phyloP scores from a whole-genome alignment of 2,888 invertebrate species.

The Tenthredo amoena region DNA sequence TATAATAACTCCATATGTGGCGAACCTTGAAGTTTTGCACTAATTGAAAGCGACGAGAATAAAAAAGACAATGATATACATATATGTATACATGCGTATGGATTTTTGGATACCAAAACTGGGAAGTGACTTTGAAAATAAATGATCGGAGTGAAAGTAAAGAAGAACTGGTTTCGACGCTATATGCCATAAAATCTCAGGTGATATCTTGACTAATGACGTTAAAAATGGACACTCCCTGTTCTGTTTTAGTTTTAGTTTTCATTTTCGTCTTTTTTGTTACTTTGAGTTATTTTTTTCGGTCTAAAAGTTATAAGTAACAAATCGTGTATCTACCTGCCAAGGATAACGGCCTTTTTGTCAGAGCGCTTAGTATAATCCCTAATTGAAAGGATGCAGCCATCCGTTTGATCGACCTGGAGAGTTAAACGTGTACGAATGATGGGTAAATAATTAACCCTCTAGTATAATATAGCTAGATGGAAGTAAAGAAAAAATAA shows the following conservation, averaged over 20 bases:
- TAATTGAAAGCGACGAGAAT: background rate
- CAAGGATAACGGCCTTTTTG: slow-evolving; percentile 44
- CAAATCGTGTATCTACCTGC: slow-evolving; percentile 66
- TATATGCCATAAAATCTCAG: background rate
- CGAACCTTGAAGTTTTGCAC: background rate
- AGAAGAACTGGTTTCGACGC: background rate
- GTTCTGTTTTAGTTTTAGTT: background rate
- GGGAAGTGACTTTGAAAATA: background rate
- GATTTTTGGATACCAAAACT: background rate
- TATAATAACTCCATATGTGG: slow-evolving; percentile 9
- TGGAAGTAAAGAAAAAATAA: background rate
- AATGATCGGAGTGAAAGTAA: slow-evolving; percentile 1
- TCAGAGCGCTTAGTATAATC: slow-evolving; percentile 38
- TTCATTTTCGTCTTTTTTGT: background rate
- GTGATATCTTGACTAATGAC: slow-evolving; percentile 24
- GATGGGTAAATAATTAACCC: slow-evolving; percentile 12
- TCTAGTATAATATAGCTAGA: background rate
- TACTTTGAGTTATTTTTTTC: background rate
- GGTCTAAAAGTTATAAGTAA: slow-evolving; percentile 58
- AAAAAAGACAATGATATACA: background rate
- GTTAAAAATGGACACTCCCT: background rate
- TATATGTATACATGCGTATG: background rate
- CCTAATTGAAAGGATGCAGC: slow-evolving; percentile 49
- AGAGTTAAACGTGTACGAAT: background rate
- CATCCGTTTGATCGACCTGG: slow-evolving; percentile 32